Percentiles rank a stretch among this genome's conserved stretches.
Conservation (phyloP, 1,140 invertebrate genomes). For the Ditylenchus dipsaci region DNA sequence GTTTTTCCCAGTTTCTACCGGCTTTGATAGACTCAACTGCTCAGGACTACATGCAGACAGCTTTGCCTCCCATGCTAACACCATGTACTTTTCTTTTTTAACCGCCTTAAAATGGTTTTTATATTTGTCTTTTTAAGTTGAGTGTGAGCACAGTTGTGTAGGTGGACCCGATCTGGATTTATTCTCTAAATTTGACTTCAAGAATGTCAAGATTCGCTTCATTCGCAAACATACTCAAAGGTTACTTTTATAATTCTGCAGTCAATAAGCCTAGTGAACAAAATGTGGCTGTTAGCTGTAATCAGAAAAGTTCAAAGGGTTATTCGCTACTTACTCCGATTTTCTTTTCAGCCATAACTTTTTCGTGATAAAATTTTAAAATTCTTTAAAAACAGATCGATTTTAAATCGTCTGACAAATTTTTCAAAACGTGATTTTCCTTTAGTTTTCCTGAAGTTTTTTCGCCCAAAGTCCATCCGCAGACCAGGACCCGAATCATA, state of each 20-base stretch:
- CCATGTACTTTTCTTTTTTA: conserved; percentile 17
- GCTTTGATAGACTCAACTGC: conserved; percentile 31
- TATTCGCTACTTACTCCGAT: no score
- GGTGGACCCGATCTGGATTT: neutral
- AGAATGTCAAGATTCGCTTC: conserved; percentile 27
- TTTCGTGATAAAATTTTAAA: no score
- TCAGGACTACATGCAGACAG: conserved; percentile 28
- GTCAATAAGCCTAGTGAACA: no score
- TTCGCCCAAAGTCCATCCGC: no score
- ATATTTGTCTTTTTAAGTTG: neutral
- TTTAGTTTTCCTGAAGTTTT: no score
- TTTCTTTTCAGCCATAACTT: no score
- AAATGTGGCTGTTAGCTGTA: no score
- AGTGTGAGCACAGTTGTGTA: conserved; percentile 4
- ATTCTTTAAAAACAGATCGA: no score
- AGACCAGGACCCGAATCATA: no score
- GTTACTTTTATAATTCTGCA: conserved; percentile 4
- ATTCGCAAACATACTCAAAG: conserved; percentile 39
- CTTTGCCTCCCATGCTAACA: conserved; percentile 35
- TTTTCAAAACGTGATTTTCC: no score
- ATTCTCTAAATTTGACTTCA: neutral
- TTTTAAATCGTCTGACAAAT: no score
- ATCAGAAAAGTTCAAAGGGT: no score
- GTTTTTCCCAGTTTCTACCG: conserved; percentile 15
- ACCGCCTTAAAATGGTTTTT: conserved; percentile 1